Base-by-base conservation (phyloP, 2,797 vertebrate genomes). In the Danio tinwini region DNA sequence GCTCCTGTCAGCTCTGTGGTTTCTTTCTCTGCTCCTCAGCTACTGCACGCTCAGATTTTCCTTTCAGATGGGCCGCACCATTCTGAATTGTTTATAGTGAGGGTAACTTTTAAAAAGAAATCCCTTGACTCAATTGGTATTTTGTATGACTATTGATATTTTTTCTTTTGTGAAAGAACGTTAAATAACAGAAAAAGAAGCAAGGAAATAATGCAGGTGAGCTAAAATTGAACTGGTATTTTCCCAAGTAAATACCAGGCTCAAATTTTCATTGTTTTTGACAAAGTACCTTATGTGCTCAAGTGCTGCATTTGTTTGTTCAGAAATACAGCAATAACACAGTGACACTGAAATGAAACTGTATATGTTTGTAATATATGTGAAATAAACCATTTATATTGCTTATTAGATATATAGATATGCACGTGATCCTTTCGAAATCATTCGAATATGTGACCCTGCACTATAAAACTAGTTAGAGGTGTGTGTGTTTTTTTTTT, bases 41-140 rank as follows among this genome's bases (percentile, higher is more conserved):
- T 75, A 63, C 88, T 91, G 91, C 92, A 89, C 14, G 62, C 29
- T 44, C 17, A 10, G 69, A 63, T 53, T 53, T 78, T 71, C 45
- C 61, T 64, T 50, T 29, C 6, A 5, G 29, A 52, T 40, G 7
- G 44, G 11, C 8, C 0, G 13, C 16, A 12, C 55, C 11, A 40
- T 7, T 50, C 65, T 5, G 9, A 9, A 52, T 17, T 37, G 53
- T 69, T 61, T 78, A 67, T 76, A 64, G 13, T 17, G 11, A 49
- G 5, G 62, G 11, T 39, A 52, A 50, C 5, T 52, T 50, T 74
- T 74, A 29, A n/a, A 73, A n/a, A 12, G 19, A 19, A 42, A 29
- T 21, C 37, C 21, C 8, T 4, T 16, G 12, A 29, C 13, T 37
- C 13, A 61, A 16, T 37, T 49, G 4, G 59, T n/a, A 37, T 17